Evolutionary conservation across 1,140 invertebrate species (phyloP).

Genomic region (Pemphigus obesinymphae): DNA sequence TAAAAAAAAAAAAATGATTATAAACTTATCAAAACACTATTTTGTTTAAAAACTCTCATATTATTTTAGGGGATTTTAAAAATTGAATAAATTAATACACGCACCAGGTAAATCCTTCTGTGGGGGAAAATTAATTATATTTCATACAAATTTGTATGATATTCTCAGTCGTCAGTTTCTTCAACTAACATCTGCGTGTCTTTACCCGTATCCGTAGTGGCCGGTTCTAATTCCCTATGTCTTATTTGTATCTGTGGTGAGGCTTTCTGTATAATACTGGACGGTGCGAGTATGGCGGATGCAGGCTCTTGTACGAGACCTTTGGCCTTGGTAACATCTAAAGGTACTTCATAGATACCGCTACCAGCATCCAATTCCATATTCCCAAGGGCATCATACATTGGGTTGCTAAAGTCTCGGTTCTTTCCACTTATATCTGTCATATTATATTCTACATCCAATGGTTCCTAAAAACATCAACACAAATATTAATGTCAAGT

Average conservation of each 20-base stretch:
- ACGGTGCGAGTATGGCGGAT: slow-evolving; percentile 71
- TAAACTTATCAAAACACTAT: slow-evolving; percentile 1
- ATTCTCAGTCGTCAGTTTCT: slow-evolving; percentile 53
- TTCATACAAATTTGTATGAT: neutral
- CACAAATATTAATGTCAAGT: neutral
- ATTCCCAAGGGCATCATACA: slow-evolving; percentile 81
- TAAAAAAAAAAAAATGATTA: neutral
- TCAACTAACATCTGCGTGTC: slow-evolving; percentile 85
- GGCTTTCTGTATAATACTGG: slow-evolving; percentile 70
- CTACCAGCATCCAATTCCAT: slow-evolving; percentile 58
- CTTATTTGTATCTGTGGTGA: slow-evolving; percentile 68
- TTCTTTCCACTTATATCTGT: slow-evolving; percentile 67
- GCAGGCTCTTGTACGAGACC: slow-evolving; percentile 54
- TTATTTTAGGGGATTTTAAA: neutral
- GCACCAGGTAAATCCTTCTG: neutral
- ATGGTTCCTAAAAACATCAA: slow-evolving; percentile 54
- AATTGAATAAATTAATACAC: neutral
- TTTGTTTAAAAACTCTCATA: neutral
- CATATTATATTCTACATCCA: slow-evolving; percentile 71
- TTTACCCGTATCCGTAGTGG: slow-evolving; percentile 78
- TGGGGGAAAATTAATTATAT: neutral
- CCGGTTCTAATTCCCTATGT: slow-evolving; percentile 75
- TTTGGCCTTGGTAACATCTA: slow-evolving; percentile 61
- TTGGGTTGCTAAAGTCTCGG: slow-evolving; percentile 90
- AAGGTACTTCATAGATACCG: slow-evolving; percentile 73